A percentile compares a stretch with the other conserved stretches of the same genome.
Evolutionary conservation across 2,888 invertebrate genomes (phyloP).

Genomic region (Melieria crassipennis): DNA sequence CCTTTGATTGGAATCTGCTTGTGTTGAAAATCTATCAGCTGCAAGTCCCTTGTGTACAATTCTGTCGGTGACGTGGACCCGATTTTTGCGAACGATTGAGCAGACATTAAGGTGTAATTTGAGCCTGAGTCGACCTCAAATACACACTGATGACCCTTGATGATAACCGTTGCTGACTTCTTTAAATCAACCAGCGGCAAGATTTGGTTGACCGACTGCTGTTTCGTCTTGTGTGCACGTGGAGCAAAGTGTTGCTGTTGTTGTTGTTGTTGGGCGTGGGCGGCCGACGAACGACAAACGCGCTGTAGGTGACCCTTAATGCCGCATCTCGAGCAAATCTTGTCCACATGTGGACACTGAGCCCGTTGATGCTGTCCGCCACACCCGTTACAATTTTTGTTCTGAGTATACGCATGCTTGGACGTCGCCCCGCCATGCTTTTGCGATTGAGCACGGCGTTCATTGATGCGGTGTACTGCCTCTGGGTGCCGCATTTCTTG

Average conservation of each 20-base stretch:
- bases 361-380: constrained; percentile 22
- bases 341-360: constrained; percentile 26
- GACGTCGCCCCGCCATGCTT: not conserved
- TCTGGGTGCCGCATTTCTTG: constrained; percentile 25
- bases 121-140: constrained; percentile 35
- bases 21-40: constrained; percentile 32
- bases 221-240: not conserved
- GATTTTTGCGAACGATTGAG: not conserved
- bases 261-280: not conserved
- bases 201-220: constrained; percentile 19
- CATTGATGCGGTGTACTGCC: constrained; percentile 14
- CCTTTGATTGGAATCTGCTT: constrained; percentile 17
- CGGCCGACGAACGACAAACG: constrained; percentile 19
- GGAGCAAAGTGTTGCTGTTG: not conserved
- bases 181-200: constrained; percentile 25
- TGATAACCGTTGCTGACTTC: constrained; percentile 21
- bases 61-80: constrained; percentile 1
- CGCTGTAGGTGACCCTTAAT: constrained; percentile 35
- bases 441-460: constrained; percentile 12
- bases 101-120: constrained; percentile 28
- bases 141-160: constrained; percentile 27
- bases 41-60: constrained; percentile 11
- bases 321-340: constrained; percentile 27
- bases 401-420: not conserved
- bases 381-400: constrained; percentile 28